These are phyloP conservation scores for Polydrusus cervinus DNA, from an alignment of 2,888 invertebrate species.

Conservation along the genomic window DNA sequence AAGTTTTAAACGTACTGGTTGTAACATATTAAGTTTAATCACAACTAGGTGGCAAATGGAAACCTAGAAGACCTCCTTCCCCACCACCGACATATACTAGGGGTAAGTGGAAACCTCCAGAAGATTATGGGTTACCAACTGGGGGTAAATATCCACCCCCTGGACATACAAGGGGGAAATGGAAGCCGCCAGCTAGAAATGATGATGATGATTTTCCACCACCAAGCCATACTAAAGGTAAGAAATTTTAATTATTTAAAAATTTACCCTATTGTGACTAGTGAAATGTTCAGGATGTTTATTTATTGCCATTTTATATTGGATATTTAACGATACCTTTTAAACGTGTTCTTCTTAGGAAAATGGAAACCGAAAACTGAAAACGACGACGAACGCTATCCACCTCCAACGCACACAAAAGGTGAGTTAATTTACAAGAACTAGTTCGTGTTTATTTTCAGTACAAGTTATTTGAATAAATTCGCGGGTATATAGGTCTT, in stretches of 20 bases:
- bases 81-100: constrained; percentile 72
- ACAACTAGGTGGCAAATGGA: constrained; percentile 78
- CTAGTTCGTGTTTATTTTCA: too few relatives aligned
- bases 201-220: constrained; percentile 55
- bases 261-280: background rate
- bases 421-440: constrained; percentile 71
- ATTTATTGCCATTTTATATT: background rate
- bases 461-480: too few relatives aligned
- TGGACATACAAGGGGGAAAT: constrained; percentile 85
- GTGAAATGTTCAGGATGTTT: background rate
- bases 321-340: background rate
- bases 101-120: constrained; percentile 75
- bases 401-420: constrained; percentile 81
- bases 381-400: constrained; percentile 51
- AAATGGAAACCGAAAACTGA: constrained; percentile 54
- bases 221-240: constrained; percentile 61
- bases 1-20: too few relatives aligned
- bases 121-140: constrained; percentile 64
- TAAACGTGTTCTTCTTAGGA: constrained; percentile 63
- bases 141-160: constrained; percentile 79
- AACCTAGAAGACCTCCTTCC: constrained; percentile 66
- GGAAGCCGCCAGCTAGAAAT: constrained; percentile 74
- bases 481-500: too few relatives aligned
- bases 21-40: background rate
- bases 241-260: constrained; percentile 64